These are phyloP conservation scores for Choristoneura fumiferana DNA, from an alignment of 1,140 invertebrate species.

Conservation along the genomic window DNA sequence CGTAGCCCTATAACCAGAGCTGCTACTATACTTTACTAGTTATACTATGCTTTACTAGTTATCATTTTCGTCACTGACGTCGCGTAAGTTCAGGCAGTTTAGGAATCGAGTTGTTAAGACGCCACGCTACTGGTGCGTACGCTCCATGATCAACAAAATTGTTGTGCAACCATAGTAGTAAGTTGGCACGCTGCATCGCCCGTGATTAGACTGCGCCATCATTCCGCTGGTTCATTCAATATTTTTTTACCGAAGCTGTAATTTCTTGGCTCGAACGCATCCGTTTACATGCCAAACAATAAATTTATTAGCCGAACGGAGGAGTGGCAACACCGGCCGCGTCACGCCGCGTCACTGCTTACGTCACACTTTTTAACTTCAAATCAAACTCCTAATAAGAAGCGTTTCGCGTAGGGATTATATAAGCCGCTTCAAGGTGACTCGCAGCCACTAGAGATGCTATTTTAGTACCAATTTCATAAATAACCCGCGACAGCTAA, in stretches of 20 bases:
- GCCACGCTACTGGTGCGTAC: no score
- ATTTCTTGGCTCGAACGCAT: conserved; percentile 78
- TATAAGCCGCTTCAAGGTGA: conserved; percentile 73
- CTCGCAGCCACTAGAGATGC: conserved; percentile 67
- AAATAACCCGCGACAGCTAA: conserved; percentile 76
- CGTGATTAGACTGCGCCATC: conserved; percentile 68
- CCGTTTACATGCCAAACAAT: conserved; percentile 78
- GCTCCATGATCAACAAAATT: conserved; percentile 54
- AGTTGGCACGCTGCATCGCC: conserved; percentile 61
- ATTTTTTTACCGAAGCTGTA: conserved; percentile 76
- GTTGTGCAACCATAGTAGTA: conserved; percentile 57
- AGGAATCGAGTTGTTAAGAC: no score
- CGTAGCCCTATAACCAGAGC: no score
- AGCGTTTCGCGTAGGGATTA: conserved; percentile 50
- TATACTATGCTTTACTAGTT: no score
- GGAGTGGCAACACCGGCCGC: conserved; percentile 68
- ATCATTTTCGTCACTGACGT: no score
- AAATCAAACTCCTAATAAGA: conserved; percentile 21
- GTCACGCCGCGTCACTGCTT: conserved; percentile 67
- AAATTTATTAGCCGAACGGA: conserved; percentile 75
- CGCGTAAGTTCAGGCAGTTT: no score
- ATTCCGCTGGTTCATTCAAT: conserved; percentile 74
- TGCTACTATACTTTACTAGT: no score
- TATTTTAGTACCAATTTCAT: conserved; percentile 76
- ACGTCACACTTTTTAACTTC: conserved; percentile 49